phyloP scores from a whole-genome alignment of 2,113 vertebrate genomes.

The Scatophagus argus region DNA sequence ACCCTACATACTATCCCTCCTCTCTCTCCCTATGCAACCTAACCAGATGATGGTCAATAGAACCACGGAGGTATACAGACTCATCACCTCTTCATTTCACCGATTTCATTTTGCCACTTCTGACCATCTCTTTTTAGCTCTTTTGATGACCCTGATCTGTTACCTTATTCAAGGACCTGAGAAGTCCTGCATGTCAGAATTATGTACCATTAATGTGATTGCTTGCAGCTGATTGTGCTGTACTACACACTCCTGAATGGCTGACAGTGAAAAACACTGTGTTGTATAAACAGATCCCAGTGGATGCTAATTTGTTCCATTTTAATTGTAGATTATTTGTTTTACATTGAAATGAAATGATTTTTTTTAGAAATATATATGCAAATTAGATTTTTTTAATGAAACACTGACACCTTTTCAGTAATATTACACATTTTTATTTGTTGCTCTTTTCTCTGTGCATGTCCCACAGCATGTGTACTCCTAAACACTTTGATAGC shows the following conservation, averaged over 20 bases:
- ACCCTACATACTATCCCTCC: constrained; percentile 50
- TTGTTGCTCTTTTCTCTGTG: constrained; percentile 45
- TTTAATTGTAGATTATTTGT: constrained; percentile 15
- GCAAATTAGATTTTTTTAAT: not conserved
- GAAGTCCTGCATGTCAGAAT: constrained; percentile 61
- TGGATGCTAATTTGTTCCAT: constrained; percentile 37
- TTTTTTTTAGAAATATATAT: constrained; percentile 5
- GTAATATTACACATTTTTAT: not conserved
- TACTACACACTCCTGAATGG: constrained; percentile 67
- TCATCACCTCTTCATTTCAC: constrained; percentile 39
- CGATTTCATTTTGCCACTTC: constrained; percentile 24
- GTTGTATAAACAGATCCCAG: constrained; percentile 7
- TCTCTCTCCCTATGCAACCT: constrained; percentile 83
- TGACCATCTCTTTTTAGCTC: constrained; percentile 61
- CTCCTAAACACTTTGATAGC: constrained; percentile 38
- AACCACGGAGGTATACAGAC: constrained; percentile 95
- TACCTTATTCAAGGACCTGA: constrained; percentile 10
- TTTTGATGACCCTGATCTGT: constrained; percentile 32
- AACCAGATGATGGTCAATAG: constrained; percentile 99
- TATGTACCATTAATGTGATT: constrained; percentile 23
- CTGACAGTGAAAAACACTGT: constrained; percentile 47
- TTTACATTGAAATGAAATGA: not conserved
- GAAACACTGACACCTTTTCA: not conserved
- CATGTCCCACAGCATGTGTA: constrained; percentile 50
- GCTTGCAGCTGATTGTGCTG: constrained; percentile 55